Evolutionary conservation across 2,113 vertebrate species (phyloP).

Genomic region (Plecotus auritus): DNA sequence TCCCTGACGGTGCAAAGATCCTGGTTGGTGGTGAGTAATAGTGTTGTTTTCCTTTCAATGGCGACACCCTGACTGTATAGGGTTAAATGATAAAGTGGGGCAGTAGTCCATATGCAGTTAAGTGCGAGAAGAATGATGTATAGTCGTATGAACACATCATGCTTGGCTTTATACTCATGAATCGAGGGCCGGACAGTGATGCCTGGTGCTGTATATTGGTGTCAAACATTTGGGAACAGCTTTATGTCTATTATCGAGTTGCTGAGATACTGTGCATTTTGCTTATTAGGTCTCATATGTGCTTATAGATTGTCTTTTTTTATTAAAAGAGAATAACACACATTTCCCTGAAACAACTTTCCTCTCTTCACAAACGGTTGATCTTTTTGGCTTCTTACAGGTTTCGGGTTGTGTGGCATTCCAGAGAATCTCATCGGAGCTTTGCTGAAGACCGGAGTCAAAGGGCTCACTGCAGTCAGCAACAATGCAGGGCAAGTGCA

Average conservation of each 20-base stretch:
- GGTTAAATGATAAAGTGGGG: neutral
- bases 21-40: slow-evolving; percentile 92
- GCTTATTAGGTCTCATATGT: neutral
- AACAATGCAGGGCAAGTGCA: slow-evolving; percentile 97
- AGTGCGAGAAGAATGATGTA: neutral
- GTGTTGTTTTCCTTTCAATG: neutral
- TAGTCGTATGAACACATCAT: neutral
- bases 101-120: neutral
- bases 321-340: neutral
- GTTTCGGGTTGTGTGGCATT: slow-evolving; percentile 97
- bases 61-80: neutral
- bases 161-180: neutral
- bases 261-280: neutral
- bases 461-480: slow-evolving; percentile 93
- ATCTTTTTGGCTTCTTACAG: slow-evolving; percentile 72
- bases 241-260: neutral
- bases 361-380: neutral
- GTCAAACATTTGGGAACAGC: neutral
- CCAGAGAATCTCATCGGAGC: slow-evolving; percentile 97
- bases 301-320: neutral
- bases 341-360: neutral
- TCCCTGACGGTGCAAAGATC: slow-evolving; percentile 90
- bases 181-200: neutral
- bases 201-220: neutral
- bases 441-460: slow-evolving; percentile 93